A percentile compares a stretch with the other conserved stretches of the same genome.
Evolutionary conservation across 2,113 vertebrate genomes (phyloP).

Genomic region (Nycticorax nycticorax): DNA sequence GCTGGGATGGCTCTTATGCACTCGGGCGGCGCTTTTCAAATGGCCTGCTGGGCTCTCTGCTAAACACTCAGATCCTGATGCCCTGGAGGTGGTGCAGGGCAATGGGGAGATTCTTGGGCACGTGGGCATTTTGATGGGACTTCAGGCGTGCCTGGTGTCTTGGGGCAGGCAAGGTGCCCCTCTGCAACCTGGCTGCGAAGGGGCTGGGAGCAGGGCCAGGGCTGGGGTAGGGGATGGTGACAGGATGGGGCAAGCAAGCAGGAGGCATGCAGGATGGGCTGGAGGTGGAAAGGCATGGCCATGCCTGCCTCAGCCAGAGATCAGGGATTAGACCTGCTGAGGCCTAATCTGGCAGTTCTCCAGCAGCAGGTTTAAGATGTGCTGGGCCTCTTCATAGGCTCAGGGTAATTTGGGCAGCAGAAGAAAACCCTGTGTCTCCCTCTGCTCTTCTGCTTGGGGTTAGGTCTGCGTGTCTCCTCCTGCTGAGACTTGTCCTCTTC

Average conservation of each 20-base stretch:
- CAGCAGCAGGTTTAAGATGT: not conserved
- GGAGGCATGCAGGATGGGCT: not conserved
- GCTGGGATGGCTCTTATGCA: not conserved
- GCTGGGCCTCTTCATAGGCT: not conserved
- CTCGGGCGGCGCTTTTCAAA: not conserved
- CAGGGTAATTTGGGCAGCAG: not conserved
- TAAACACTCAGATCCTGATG: not conserved
- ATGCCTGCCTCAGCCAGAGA: not conserved
- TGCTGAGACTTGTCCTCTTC: not conserved
- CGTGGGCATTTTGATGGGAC: accelerated
- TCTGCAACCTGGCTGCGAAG: not conserved
- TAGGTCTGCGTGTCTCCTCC: not conserved
- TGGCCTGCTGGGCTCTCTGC: not conserved
- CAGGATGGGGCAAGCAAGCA: too few relatives aligned
- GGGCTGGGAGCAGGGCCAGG: too few relatives aligned
- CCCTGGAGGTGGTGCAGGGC: not conserved
- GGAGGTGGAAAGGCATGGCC: not conserved
- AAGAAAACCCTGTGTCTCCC: not conserved
- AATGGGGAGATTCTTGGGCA: not conserved
- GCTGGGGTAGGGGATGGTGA: not conserved
- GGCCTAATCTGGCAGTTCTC: not conserved
- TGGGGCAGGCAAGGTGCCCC: accelerated
- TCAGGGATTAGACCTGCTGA: not conserved
- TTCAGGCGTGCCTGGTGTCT: not conserved
- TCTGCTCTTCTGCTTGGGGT: not conserved